Conservation (phyloP, 2,113 vertebrate genomes). For the Clarias gariepinus region DNA sequence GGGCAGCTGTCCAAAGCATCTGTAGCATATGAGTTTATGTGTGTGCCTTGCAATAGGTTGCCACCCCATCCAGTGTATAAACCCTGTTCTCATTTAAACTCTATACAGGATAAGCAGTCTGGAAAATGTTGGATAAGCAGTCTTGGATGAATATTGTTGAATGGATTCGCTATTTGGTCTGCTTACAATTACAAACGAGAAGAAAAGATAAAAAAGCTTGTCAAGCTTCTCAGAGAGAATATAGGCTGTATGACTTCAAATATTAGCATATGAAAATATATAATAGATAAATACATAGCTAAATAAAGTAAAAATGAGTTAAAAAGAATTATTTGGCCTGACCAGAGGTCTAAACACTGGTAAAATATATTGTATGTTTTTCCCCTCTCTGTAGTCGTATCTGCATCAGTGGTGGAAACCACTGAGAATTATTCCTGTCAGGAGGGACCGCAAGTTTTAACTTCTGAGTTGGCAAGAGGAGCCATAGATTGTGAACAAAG, state of each 20-base stretch:
- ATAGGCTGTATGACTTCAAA: not conserved
- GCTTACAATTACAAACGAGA: not conserved
- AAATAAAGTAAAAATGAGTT: not conserved
- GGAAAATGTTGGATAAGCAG: no score
- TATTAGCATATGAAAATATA: not conserved
- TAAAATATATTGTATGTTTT: not conserved
- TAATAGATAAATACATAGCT: not conserved
- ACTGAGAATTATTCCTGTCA: not conserved
- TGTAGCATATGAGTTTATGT: no score
- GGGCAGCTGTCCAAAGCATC: no score
- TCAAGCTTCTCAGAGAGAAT: not conserved
- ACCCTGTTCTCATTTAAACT: no score
- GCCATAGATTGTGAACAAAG: not conserved
- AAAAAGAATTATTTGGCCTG: not conserved
- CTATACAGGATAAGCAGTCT: no score
- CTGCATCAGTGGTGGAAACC: constrained; percentile 5
- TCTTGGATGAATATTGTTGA: not conserved
- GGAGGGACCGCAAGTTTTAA: not conserved
- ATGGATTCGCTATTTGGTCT: not conserved
- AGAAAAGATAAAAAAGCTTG: not conserved
- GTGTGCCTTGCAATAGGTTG: no score
- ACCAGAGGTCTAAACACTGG: not conserved
- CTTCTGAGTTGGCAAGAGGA: not conserved
- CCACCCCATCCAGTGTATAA: no score
- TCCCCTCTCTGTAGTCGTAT: constrained; percentile 1